Conservation (phyloP, 2,113 vertebrate genomes). For the Cyprinus carpio region DNA sequence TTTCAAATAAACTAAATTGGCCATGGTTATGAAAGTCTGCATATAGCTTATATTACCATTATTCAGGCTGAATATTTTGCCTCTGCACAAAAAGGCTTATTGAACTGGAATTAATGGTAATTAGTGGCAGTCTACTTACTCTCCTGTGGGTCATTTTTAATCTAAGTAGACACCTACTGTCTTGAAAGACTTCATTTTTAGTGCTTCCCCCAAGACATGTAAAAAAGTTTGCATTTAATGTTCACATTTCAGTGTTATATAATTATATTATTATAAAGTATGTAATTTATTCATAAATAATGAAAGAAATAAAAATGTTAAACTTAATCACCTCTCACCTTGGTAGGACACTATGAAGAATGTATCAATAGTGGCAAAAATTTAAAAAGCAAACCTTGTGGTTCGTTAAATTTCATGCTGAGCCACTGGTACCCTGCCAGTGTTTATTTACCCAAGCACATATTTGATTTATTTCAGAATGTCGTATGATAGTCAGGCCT, state of each 20-base stretch:
- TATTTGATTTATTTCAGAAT: slow-evolving; percentile 41
- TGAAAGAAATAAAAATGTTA: background rate
- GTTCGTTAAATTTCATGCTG: slow-evolving; percentile 45
- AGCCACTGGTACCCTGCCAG: slow-evolving; percentile 30
- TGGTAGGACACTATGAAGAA: slow-evolving; percentile 10
- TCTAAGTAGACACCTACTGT: background rate
- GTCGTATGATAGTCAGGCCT: slow-evolving; percentile 11
- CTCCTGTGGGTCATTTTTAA: slow-evolving; percentile 9
- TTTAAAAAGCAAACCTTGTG: background rate
- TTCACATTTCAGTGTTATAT: background rate
- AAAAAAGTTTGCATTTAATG: background rate
- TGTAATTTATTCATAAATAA: background rate
- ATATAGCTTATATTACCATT: slow-evolving; percentile 12
- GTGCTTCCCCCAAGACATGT: background rate
- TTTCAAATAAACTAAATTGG: slow-evolving; percentile 46
- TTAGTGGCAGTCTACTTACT: slow-evolving; percentile 14
- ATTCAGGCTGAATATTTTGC: slow-evolving; percentile 6
- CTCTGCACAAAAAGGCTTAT: background rate
- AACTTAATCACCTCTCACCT: background rate
- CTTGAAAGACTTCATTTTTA: slow-evolving; percentile 9
- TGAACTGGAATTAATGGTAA: slow-evolving; percentile 21
- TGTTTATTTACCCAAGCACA: slow-evolving; percentile 46
- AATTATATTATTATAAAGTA: background rate
- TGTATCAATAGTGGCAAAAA: slow-evolving; percentile 3
- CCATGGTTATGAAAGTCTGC: slow-evolving; percentile 16